Evolutionary conservation across 2,113 vertebrate genomes (phyloP), one percentile per base, ranked within the genome.

Genomic region (Aphelocoma coerulescens): DNA sequence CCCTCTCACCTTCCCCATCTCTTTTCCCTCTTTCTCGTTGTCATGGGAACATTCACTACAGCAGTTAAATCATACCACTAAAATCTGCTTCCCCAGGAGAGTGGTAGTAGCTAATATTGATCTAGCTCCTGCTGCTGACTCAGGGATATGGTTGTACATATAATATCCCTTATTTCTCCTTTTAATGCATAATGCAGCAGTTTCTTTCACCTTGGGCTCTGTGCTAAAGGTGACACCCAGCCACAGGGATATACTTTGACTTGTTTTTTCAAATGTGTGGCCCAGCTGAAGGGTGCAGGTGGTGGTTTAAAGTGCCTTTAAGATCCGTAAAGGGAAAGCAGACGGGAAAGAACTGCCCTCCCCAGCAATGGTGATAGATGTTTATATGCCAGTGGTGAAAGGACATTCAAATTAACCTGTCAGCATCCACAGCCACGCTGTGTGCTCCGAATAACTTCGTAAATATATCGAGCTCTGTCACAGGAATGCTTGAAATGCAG

Each of bases 21-120:
- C 44, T 75, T 88, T 69, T 18, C 39, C 66, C 55, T 81, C 73
- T 78, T 67, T 41, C 39, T 68, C 21, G 97, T 95, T 97, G 94
- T 93, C 94, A 88, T 96, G 92, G 95, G 93, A 98, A 97, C 48
- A 22, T 72, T 48, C 87, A 84, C 87, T 93, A 66, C 26, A 65
- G 68, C 39, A 54, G 77, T 94, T 89, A 94, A 89, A 96, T 94
- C 71, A 66, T 86, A 44, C 77, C 78, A 16, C 35, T 88, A 79
- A 93, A 91, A 90, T 54, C 19, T 16, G 9, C 39, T 87, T 93
- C 61, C 93, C 76, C 20, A 12, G 66, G 86, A 67, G 91, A 57
- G 72, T 79, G 77, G 72, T 81, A 55, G 78, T 73, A 91, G 86
- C 92, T 95, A 96, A 96, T 96, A 97, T 96, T 96, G 96, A 94